Evolutionary conservation across 2,797 vertebrate species (phyloP).

Genomic region (Acanthurus leucopareius): DNA sequence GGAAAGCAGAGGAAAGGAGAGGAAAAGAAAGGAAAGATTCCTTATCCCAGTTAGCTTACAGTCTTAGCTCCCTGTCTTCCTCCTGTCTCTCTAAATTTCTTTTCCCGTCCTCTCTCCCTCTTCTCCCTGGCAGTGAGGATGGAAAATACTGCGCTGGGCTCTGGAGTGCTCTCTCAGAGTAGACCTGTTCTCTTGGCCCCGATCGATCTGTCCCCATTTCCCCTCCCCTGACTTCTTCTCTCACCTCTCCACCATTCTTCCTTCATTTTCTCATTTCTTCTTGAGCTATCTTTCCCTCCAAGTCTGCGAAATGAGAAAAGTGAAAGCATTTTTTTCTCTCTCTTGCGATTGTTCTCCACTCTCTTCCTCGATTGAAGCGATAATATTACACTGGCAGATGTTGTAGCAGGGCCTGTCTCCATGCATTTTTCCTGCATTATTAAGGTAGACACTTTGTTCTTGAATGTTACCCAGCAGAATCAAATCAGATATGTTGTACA

Average conservation of each 20-base stretch:
- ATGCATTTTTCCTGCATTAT: slow-evolving; percentile 7
- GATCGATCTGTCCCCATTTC: slow-evolving; percentile 66
- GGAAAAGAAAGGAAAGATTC: not conserved
- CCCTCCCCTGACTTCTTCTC: slow-evolving; percentile 31
- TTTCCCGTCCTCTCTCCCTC: slow-evolving; percentile 16
- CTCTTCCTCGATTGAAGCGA: not conserved
- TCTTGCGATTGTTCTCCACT: not conserved
- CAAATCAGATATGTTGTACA: slow-evolving; percentile 23
- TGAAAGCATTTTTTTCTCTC: slow-evolving; percentile 16
- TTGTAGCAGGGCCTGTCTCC: not conserved
- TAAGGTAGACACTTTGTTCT: not conserved
- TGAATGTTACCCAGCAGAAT: slow-evolving; percentile 3
- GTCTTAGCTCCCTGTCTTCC: slow-evolving; percentile 30
- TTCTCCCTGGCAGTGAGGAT: slow-evolving; percentile 62
- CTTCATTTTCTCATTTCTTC: slow-evolving; percentile 18
- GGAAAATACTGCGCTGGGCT: slow-evolving; percentile 67
- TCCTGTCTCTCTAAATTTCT: slow-evolving; percentile 28
- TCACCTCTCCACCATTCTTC: slow-evolving; percentile 15
- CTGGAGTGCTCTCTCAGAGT: slow-evolving; percentile 53
- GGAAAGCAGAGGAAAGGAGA: slow-evolving; percentile 1
- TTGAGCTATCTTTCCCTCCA: slow-evolving; percentile 26
- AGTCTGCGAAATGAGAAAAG: slow-evolving; percentile 11
- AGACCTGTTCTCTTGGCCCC: slow-evolving; percentile 66
- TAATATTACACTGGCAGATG: not conserved
- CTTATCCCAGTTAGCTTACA: not conserved